Percentiles rank a stretch among this genome's conserved stretches.
These are phyloP conservation scores for Dryadula phaetusa DNA, from an alignment of 2,888 invertebrate genomes.

Conservation along the genomic window DNA sequence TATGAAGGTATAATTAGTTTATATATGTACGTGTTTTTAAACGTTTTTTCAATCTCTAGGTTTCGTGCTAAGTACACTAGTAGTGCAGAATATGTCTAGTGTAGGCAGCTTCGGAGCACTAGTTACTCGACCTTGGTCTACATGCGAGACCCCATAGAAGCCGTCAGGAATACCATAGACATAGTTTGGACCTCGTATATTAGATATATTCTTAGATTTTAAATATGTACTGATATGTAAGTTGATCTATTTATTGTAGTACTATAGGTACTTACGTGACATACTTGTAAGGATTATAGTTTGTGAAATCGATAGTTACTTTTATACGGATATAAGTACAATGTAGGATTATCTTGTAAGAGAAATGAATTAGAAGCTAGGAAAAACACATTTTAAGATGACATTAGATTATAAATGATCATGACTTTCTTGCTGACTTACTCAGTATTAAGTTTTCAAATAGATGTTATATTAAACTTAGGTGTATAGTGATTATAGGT, in stretches of 20 bases:
- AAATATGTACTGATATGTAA: constrained; percentile 80
- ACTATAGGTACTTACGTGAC: constrained; percentile 80
- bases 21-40: constrained; percentile 64
- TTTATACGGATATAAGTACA: constrained; percentile 78
- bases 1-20: constrained; percentile 70
- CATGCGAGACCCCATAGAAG: constrained; percentile 80
- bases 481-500: constrained; percentile 55
- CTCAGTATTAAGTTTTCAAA: constrained; percentile 83
- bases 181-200: constrained; percentile 72
- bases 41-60: constrained; percentile 84
- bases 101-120: constrained; percentile 85
- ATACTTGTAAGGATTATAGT: constrained; percentile 74
- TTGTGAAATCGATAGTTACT: constrained; percentile 68
- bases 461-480: constrained; percentile 73
- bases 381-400: constrained; percentile 64
- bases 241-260: constrained; percentile 83
- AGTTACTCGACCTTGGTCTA: constrained; percentile 80
- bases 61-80: constrained; percentile 85
- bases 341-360: constrained; percentile 75
- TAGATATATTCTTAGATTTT: constrained; percentile 72
- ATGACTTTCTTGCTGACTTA: constrained; percentile 70
- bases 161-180: constrained; percentile 78
- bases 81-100: constrained; percentile 82
- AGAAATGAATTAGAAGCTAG: constrained; percentile 71
- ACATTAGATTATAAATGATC: constrained; percentile 63